Conservation (phyloP, 2,797 vertebrate species). For the Melanotaenia pygmaea region DNA sequence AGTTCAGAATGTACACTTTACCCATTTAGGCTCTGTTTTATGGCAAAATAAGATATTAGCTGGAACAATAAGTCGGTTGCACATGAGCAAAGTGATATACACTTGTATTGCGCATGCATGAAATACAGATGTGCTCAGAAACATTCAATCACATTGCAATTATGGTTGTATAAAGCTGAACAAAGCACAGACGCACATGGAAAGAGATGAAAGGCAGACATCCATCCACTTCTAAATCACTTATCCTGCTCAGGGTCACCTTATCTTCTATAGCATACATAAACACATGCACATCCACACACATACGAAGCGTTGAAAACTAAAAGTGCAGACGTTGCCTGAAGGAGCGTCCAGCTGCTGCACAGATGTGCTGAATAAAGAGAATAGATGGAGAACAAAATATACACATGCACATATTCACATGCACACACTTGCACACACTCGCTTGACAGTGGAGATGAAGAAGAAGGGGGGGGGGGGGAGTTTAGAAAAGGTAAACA, state of each 20-base stretch:
- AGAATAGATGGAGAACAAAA: slow-evolving; percentile 51
- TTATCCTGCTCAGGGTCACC: slow-evolving; percentile 48
- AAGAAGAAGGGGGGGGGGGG: no score
- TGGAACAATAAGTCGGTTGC: slow-evolving; percentile 21
- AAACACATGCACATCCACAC: slow-evolving; percentile 55
- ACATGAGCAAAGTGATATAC: slow-evolving; percentile 21
- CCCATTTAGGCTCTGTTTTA: slow-evolving; percentile 43
- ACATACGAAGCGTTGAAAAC: slow-evolving; percentile 66
- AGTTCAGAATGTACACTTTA: slow-evolving; percentile 45
- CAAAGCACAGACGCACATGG: slow-evolving; percentile 16
- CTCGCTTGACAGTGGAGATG: not conserved
- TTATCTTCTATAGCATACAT: slow-evolving; percentile 54
- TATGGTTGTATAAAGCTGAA: slow-evolving; percentile 17
- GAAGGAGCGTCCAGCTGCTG: slow-evolving; percentile 78
- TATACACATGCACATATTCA: slow-evolving; percentile 49
- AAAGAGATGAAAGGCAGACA: slow-evolving; percentile 53
- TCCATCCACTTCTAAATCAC: slow-evolving; percentile 45
- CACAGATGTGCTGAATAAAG: slow-evolving; percentile 81
- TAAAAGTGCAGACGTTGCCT: slow-evolving; percentile 73
- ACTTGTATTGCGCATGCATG: slow-evolving; percentile 38
- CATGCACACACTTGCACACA: slow-evolving; percentile 38
- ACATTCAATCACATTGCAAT: slow-evolving; percentile 19
- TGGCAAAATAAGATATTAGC: slow-evolving; percentile 58
- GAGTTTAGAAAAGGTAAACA: no score
- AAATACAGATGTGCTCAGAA: slow-evolving; percentile 9